Conservation (phyloP, 2,888 invertebrate species). For the Lottia scabra region DNA sequence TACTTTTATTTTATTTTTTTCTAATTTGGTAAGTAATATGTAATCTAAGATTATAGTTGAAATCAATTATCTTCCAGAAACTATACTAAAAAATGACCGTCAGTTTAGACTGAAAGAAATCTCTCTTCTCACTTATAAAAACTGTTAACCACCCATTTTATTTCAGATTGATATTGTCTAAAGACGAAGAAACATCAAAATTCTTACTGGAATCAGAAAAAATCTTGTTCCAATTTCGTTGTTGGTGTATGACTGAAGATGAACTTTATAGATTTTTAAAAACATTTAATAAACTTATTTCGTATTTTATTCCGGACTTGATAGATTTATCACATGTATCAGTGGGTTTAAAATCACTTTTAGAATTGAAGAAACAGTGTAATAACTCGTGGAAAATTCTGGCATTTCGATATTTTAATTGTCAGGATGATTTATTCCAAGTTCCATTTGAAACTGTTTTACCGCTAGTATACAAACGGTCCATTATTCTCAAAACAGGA, state of each 20-base stretch:
- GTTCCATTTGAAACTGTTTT: conserved; percentile 75
- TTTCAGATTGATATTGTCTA: conserved; percentile 47
- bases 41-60: no score
- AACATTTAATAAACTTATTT: conserved; percentile 20
- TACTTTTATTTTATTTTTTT: no score
- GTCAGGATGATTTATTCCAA: conserved; percentile 57
- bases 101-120: no score
- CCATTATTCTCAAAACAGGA: conserved; percentile 73
- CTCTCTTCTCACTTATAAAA: no score
- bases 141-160: no score
- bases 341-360: not conserved
- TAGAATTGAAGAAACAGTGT: conserved; percentile 11
- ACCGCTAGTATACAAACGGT: conserved; percentile 72
- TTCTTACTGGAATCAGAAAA: conserved; percentile 53
- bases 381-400: conserved; percentile 35
- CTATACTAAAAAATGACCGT: no score
- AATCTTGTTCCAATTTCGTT: conserved; percentile 48
- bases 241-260: conserved; percentile 49
- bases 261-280: conserved; percentile 44
- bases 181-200: conserved; percentile 34
- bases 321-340: not conserved
- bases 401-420: conserved; percentile 36
- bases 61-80: no score
- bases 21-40: no score
- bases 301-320: no score